Conservation (phyloP, 2,888 invertebrate genomes). For the Thera obeliscata region DNA sequence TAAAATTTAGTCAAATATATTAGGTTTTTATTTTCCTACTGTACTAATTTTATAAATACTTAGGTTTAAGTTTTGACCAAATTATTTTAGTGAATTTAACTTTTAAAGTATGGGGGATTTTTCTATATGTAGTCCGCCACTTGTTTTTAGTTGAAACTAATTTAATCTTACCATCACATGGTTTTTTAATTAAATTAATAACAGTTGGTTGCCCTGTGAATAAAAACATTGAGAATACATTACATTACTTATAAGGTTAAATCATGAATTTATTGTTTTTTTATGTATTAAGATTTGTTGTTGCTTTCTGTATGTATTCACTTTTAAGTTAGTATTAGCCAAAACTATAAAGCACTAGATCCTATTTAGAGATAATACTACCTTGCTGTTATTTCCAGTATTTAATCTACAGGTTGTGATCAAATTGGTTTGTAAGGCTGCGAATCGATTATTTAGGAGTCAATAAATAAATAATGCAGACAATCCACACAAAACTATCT, state of each 20-base stretch:
- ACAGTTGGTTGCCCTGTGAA: neutral
- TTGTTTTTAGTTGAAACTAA: slow-evolving; percentile 3
- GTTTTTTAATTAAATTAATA: neutral
- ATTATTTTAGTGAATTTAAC: slow-evolving; percentile 33
- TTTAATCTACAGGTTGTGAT: neutral
- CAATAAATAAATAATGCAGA: too few species aligned
- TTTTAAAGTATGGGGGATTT: slow-evolving; percentile 23
- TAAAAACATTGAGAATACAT: slow-evolving; percentile 4
- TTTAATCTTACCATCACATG: slow-evolving; percentile 2
- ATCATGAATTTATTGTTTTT: slow-evolving; percentile 14
- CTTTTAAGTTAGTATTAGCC: neutral
- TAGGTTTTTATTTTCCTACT: slow-evolving; percentile 32
- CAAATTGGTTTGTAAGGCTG: too few species aligned
- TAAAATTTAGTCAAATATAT: slow-evolving; percentile 42
- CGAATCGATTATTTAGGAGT: too few species aligned
- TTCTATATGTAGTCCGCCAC: slow-evolving; percentile 17
- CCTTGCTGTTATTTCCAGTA: slow-evolving; percentile 1
- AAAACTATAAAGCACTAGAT: neutral
- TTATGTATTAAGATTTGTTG: slow-evolving; percentile 1
- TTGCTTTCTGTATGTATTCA: neutral
- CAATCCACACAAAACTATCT: too few species aligned
- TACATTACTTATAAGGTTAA: neutral
- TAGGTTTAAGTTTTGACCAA: slow-evolving; percentile 39
- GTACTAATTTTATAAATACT: slow-evolving; percentile 23
- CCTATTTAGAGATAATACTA: neutral